Base-by-base conservation (phyloP, 1,140 invertebrate species). In the Pinna nobilis region DNA sequence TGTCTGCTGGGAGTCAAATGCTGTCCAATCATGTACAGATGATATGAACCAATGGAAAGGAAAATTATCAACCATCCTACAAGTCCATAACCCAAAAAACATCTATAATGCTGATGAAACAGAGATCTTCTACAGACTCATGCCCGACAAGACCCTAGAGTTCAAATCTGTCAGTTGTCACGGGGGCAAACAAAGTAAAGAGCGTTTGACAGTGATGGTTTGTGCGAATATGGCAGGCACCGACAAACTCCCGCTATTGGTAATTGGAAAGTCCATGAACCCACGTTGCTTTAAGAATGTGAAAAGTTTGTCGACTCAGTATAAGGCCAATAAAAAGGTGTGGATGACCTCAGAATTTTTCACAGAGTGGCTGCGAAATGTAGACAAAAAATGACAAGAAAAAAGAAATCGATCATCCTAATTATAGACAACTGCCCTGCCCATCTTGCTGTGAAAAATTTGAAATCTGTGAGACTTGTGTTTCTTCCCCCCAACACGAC, bases 231-330 rank as follows among this genome's bases (percentile, higher is more conserved):
- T 86, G 81, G 75, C 75, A 23, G 88, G 90, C 6, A 83, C 83
- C 32, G 86, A 90, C 66, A 91, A 90, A 84, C 66, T 88, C 7
- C 86, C 85, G 55, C 84, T 88, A 50, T 70, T 91, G 13, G 77
- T 91, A 6, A 90, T 91, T 67, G 90, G 90, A 64, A 91, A 91
- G 81, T 86, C 78, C 23, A 70, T 78, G 77, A 90, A 89, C 35
- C 89, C 89, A 41, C 77, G 85, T 37, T 90, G 88, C 82, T 91
- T 90, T 74, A 90, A 90, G 78, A 85, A 80, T 72, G 55, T 81
- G 28, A 86, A 86, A 82, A 74, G 68, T 44, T 30, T 68, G 23
- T 73, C 77, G 15, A 50, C 61, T 11, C 33, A 75, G 2, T 78
- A 65, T 35, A 30, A 35, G 32, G 53, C 66, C n/a, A 79, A 76